Conservation (phyloP, 2,113 vertebrate genomes). For the Hassar affinis region DNA sequence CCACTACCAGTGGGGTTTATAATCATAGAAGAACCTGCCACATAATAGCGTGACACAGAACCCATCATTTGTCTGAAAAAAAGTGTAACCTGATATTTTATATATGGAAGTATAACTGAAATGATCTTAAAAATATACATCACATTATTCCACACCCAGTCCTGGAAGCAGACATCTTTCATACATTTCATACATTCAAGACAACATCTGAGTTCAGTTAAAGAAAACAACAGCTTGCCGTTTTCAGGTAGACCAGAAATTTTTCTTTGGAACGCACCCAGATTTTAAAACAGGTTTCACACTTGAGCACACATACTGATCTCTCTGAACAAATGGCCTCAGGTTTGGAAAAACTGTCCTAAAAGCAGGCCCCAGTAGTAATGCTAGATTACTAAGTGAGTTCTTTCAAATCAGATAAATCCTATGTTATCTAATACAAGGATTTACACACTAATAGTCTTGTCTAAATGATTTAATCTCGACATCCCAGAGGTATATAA, state of each 20-base stretch:
- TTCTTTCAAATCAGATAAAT: constrained; percentile 6
- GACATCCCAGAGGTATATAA: background rate
- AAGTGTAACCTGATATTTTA: background rate
- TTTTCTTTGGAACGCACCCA: background rate
- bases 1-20: background rate
- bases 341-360: constrained; percentile 17
- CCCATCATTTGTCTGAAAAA: background rate
- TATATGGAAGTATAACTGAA: background rate
- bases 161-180: background rate
- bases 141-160: background rate
- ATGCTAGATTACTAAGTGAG: background rate
- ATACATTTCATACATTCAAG: background rate
- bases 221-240: background rate
- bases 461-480: background rate
- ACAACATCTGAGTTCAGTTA: constrained; percentile 4
- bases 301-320: background rate
- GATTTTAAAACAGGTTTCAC: constrained; percentile 15
- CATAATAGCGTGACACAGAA: background rate
- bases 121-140: background rate
- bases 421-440: background rate
- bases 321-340: background rate
- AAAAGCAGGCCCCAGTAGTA: background rate
- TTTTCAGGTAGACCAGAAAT: background rate
- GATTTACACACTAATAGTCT: background rate
- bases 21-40: background rate